Conservation (phyloP, 1,140 invertebrate species). For the Calliphora vicina region DNA sequence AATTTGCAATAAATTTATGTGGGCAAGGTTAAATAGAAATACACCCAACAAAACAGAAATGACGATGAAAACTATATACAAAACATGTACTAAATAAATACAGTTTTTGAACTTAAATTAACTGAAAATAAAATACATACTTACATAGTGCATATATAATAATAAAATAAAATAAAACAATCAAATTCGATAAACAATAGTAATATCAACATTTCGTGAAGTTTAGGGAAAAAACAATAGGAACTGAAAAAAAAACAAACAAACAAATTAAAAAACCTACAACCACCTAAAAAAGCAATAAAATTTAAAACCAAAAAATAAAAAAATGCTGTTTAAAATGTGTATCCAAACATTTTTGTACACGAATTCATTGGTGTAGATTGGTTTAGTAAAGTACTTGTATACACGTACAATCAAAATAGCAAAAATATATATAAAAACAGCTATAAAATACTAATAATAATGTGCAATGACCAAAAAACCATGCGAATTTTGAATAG, state of each 20-base stretch:
- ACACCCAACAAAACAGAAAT: too few species aligned
- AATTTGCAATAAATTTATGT: background rate
- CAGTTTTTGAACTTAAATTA: background rate
- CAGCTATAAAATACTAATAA: background rate
- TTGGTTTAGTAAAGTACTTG: background rate
- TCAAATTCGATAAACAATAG: background rate
- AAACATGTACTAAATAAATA: background rate
- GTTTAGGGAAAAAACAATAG: too few species aligned
- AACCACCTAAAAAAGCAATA: background rate
- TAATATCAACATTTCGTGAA: background rate
- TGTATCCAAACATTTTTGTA: too few species aligned
- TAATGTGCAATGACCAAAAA: constrained; percentile 26
- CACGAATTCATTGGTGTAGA: background rate
- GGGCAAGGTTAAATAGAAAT: background rate
- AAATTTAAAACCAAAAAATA: background rate
- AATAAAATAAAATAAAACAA: background rate
- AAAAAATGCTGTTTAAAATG: too few species aligned
- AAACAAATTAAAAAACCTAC: background rate
- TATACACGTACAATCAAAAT: background rate
- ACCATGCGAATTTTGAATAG: too few species aligned
- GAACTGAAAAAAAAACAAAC: too few species aligned
- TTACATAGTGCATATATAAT: too few species aligned
- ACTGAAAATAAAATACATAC: background rate
- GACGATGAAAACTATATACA: too few species aligned
- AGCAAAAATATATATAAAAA: background rate